Base-by-base conservation (phyloP, 2,888 invertebrate species). In the Acleris emargana region DNA sequence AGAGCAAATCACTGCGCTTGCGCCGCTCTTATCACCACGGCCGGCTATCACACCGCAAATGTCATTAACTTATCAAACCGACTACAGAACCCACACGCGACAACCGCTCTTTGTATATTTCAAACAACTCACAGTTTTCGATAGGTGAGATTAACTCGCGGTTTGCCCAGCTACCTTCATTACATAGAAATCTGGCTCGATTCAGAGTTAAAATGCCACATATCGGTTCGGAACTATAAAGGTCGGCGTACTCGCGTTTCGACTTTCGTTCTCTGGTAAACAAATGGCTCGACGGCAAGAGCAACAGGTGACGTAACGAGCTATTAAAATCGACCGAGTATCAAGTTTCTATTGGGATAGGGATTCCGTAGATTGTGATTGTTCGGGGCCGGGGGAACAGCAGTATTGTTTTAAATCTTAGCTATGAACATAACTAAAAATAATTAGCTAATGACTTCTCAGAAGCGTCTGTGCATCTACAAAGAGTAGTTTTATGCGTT, bases 231-330 rank as follows among this genome's bases (percentile, higher is more conserved):
- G 25, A 45, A 25, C 32, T 49, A 60, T 54, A 45, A 60, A 51
- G 60, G 55, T 45, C 54, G 32, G 51, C 43, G 55, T 47, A 45
- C 57, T 25, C 50, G 51, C 18, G 50, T 51, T 55, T 51, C 50
- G 22, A 51, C 50, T 60, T 61, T 54, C 54, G 53, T 50, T 54
- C 54, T 53, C 49, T 18, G 17, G 38, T 66, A 66, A 66, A 66
- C 60, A 66, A 61, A 66, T 45, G 51, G 55, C 22, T 58, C 25
- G 58, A 49, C 51, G 32, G 49, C 32, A 60, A 66, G 59, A 55
- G 60, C 66, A 66, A 66, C 66, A 66, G 60, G 66, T 66, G 66
- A 66, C 66, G 66, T 51, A 66, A 66, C 55, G 22, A 66, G 52
- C 64, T 50, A 64, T 64, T 59, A 52, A 55, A 49, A 50, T 59